These are phyloP conservation scores for Amorpha juglandis DNA, from an alignment of 2,888 invertebrate genomes.

Conservation along the genomic window DNA sequence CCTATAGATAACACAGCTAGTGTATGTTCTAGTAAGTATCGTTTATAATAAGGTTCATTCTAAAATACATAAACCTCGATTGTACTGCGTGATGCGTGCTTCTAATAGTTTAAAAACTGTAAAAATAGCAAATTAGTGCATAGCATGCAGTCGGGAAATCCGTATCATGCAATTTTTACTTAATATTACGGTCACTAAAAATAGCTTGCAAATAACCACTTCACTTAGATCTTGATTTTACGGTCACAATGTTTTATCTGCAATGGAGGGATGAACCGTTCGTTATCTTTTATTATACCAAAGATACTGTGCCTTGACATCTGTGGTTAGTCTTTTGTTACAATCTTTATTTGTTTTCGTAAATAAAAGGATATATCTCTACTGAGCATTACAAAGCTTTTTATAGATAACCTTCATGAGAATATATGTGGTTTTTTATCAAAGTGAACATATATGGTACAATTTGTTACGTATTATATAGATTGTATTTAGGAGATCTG, in stretches of 20 bases:
- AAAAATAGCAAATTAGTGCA: constrained; percentile 16
- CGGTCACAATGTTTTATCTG: constrained; percentile 20
- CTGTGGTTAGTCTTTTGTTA: constrained; percentile 8
- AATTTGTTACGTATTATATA: constrained; percentile 29
- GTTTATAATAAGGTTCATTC: neutral
- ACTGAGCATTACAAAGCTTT: constrained; percentile 21
- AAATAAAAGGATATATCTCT: constrained; percentile 8
- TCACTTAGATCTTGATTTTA: constrained; percentile 2
- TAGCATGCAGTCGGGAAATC: constrained; percentile 13
- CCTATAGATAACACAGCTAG: neutral
- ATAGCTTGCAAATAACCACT: constrained; percentile 9
- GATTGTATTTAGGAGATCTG: constrained; percentile 40
- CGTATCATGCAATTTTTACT: constrained; percentile 21
- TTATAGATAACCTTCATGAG: constrained; percentile 27
- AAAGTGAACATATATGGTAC: constrained; percentile 29
- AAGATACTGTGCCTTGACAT: constrained; percentile 17
- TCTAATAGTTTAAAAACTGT: constrained; percentile 3
- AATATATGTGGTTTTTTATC: constrained; percentile 32
- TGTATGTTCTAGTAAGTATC: neutral
- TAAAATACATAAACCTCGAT: neutral
- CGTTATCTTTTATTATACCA: constrained; percentile 16
- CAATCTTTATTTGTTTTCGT: constrained; percentile 20
- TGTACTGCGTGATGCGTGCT: constrained; percentile 3
- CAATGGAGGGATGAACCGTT: constrained; percentile 13
- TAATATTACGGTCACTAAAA: neutral